These are phyloP conservation scores for Rhombomys opimus DNA, from an alignment of 2,113 vertebrate species.

Conservation along the genomic window DNA sequence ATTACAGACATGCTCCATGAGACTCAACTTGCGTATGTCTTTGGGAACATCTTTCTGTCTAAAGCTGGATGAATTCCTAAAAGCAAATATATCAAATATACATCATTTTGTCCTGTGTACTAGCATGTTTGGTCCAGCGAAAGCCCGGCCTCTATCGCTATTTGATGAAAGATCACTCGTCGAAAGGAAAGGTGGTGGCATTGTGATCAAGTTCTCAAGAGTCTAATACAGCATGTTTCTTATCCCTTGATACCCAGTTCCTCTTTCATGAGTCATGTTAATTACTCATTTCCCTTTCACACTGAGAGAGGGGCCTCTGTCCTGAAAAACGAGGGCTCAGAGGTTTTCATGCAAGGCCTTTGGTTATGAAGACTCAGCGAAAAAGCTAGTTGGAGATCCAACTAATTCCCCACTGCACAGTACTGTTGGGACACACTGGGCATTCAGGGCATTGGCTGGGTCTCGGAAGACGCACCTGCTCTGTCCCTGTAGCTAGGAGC, in stretches of 20 bases:
- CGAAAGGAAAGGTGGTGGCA: not conserved
- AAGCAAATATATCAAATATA: not conserved
- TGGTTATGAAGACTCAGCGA: not conserved
- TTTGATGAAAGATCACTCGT: not conserved
- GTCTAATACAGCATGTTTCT: not conserved
- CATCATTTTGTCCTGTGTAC: not conserved
- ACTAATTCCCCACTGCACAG: not conserved
- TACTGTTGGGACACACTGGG: not conserved
- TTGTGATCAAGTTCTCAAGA: not conserved
- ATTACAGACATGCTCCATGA: not conserved
- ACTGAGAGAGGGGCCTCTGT: not conserved
- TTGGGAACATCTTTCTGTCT: slow-evolving; percentile 26
- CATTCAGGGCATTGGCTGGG: not conserved
- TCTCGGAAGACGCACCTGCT: not conserved
- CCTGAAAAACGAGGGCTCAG: not conserved
- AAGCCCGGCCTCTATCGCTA: not conserved
- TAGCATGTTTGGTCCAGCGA: not conserved
- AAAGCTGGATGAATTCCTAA: slow-evolving; percentile 1
- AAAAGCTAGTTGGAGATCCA: not conserved
- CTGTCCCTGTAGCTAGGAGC: not conserved
- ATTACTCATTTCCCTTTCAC: not conserved
- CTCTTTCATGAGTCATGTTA: not conserved
- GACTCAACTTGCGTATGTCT: not conserved
- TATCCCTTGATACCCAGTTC: not conserved
- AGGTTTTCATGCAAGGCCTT: not conserved